Evolutionary conservation across 2,113 vertebrate species (phyloP).

Genomic region (Cinclus cinclus): DNA sequence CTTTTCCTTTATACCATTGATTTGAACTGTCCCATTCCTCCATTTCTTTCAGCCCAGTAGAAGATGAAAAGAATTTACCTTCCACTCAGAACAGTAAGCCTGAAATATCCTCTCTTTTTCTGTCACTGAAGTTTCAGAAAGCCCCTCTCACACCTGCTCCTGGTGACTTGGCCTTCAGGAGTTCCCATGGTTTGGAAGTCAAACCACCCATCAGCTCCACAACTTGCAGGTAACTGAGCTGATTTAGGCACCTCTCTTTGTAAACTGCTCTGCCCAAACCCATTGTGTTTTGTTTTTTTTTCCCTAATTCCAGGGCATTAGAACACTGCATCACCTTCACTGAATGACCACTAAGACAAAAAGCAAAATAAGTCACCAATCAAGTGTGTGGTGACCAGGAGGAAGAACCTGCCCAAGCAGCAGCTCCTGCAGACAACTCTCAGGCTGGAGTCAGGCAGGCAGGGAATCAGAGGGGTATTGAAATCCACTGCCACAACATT

Average conservation of each 20-base stretch:
- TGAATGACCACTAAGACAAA: background rate
- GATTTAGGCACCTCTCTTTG: background rate
- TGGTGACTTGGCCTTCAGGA: background rate
- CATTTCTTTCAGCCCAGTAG: background rate
- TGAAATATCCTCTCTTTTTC: background rate
- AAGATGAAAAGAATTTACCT: background rate
- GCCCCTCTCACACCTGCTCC: background rate
- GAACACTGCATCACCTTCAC: accelerated
- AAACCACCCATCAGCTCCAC: background rate
- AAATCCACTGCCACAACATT: background rate
- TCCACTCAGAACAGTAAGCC: background rate
- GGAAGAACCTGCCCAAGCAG: background rate
- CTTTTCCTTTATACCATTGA: background rate
- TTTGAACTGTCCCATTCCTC: background rate
- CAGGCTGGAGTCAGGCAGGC: background rate
- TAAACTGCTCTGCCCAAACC: background rate
- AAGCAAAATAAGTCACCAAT: background rate
- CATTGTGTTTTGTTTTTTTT: background rate
- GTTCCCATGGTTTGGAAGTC: background rate
- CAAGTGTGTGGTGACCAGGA: background rate
- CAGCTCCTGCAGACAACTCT: background rate
- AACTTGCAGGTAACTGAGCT: background rate
- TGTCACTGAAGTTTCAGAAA: background rate
- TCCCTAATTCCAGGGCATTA: background rate
- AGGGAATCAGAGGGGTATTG: background rate